Evolutionary conservation across 1,140 invertebrate species (phyloP), one percentile per base, ranked within the genome.

Genomic region (Danaus melanippus): DNA sequence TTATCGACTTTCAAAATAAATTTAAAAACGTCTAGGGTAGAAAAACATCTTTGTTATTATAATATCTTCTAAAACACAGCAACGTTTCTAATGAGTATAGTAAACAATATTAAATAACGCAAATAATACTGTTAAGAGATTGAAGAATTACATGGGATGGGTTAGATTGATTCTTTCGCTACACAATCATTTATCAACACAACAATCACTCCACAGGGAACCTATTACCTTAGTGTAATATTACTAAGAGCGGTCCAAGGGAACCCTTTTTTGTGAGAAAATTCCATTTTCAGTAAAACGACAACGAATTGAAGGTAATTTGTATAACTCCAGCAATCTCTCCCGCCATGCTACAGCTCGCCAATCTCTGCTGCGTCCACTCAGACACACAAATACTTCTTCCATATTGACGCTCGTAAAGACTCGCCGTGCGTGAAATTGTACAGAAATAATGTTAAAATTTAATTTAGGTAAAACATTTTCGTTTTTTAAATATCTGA

Each of bases 261-360:
- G 61, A 60, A 69, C 64, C 70, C 68, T 66, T 74, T 74, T 73
- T 72, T 67, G 60, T 74, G 62, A 58, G 61, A 61, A 66, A 51
- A 51, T 61, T 63, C 56, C 65, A 76, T 79, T 79, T 77, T 71
- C 74, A 77, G 66, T 57, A 46, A 62, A 60, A 56, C 21, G 21
- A 32, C 21, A 47, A 50, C 63, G 66, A 71, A 74, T 66, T 64
- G 68, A 68, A 69, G 66, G 65, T 64, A 71, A 77, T 78, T 78
- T 80, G 66, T 80, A 69, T 78, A 67, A 66, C 54, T 69, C 65
- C 47, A 47, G 50, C 65, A 56, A 60, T 65, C 56, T 58, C 55
- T 60, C 15, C 52, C 21, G 51, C 61, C 42, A 53, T 47, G 56
- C 60, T 68, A 17, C 53, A 41, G 21, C 51, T 44, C 17, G 50